Evolutionary conservation across 2,797 vertebrate genomes (phyloP).

Genomic region (Danionella dracula): DNA sequence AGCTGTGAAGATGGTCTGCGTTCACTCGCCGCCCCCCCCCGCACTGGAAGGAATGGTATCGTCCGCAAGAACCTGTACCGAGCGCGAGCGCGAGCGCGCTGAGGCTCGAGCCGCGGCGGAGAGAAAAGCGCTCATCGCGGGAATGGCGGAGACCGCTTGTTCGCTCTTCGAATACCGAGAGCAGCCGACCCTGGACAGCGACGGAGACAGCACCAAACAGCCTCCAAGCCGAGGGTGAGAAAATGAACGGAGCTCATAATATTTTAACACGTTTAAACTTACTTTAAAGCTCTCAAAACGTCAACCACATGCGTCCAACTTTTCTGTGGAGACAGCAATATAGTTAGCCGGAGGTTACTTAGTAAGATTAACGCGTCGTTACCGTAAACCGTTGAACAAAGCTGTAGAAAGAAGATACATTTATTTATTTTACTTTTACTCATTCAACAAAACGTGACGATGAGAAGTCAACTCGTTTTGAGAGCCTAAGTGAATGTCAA

Average conservation of each 20-base stretch:
- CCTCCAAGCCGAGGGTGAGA: slow-evolving; percentile 67
- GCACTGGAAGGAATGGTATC: slow-evolving; percentile 46
- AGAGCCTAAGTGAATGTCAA: too few relatives aligned
- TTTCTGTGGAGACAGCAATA: neutral
- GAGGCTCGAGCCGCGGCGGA: slow-evolving; percentile 44
- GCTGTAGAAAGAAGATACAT: too few relatives aligned
- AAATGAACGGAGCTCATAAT: slow-evolving; percentile 28
- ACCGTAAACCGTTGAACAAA: too few relatives aligned
- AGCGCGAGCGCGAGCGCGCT: slow-evolving; percentile 53
- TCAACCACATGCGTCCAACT: neutral
- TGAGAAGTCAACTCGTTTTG: too few relatives aligned
- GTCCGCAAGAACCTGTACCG: slow-evolving; percentile 65
- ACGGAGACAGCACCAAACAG: slow-evolving; percentile 64
- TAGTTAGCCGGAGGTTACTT: neutral
- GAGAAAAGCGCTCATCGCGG: slow-evolving; percentile 47
- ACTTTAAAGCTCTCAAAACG: neutral
- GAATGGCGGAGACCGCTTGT: slow-evolving; percentile 72
- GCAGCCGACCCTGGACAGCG: slow-evolving; percentile 62
- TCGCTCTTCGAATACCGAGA: slow-evolving; percentile 71
- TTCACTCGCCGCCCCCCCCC: slow-evolving; percentile 38
- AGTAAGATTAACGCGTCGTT: too few relatives aligned
- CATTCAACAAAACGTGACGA: too few relatives aligned
- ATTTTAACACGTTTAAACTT: slow-evolving; percentile 49
- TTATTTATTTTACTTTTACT: too few relatives aligned
- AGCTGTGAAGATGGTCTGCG: neutral